Base-by-base conservation (phyloP, 1,140 invertebrate genomes). In the Teleopsis dalmanni region DNA sequence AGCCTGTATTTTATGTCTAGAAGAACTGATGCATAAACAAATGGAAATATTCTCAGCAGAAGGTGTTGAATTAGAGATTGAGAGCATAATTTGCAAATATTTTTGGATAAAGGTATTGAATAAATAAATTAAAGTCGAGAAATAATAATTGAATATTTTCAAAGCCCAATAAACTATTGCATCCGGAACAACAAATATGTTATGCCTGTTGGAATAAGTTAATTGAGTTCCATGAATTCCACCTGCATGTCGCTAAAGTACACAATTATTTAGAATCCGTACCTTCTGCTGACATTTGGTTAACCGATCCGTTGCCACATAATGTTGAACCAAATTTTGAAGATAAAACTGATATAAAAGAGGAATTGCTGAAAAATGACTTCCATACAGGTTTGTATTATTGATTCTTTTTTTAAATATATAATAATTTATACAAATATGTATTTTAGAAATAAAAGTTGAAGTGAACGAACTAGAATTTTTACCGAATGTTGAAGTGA, bases 381-480 rank as follows among this genome's bases (percentile, higher is more conserved):
- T 52, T 47, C 16, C 45, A 52, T 16, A 19, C 46, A 21, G 46
- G 46, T 38, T 23, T 10, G 23, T 48, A 8, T 40, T 19, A n/a
- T 26, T 18, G 2, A 11, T 26, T n/a, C 4, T 27, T 22, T 14
- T n/a, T 16, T 8, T 9, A 21, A 18, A 34, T 26, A 8, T 14
- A 1, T 9, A 13, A 42, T 25, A 42, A 11, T 10, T 11, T 25
- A 23, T 23, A 4, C 25, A n/a, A 25, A 11, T 42, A 60, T 62
- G 23, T 64, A 64, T 11, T 67, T 57, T 63, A 1, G 64, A 67
- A 47, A 47, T 67, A 0, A 67, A 67, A 26, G 62, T 67, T 21
- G 64, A 67, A 29, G 64, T 65, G 4, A 56, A 65, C 26, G 64
- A 67, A 14, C 51, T 67, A 27, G 64, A 67, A 18, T 56, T 65